Percentiles rank a stretch among this genome's conserved stretches.
phyloP scores from a whole-genome alignment of 2,797 vertebrate species.

The Gymnocypris eckloni region DNA sequence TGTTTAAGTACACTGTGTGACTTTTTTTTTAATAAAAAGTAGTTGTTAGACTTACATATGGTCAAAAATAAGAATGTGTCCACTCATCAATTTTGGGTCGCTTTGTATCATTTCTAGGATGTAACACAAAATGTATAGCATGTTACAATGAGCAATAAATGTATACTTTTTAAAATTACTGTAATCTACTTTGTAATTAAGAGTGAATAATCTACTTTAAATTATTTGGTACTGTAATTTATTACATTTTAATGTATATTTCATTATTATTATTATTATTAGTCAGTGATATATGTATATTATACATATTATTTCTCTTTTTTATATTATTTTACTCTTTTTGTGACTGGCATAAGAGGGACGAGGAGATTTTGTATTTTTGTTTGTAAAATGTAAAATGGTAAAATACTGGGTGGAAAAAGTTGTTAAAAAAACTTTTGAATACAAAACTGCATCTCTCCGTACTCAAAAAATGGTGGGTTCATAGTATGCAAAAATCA shows the following conservation, averaged over 20 bases:
- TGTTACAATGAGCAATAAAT: neutral
- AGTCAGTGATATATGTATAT: neutral
- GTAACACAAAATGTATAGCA: neutral
- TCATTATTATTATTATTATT: neutral
- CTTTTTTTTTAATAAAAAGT: neutral
- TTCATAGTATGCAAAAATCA: neutral
- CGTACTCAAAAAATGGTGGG: neutral
- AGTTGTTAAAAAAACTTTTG: neutral
- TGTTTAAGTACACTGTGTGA: neutral
- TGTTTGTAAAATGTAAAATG: neutral
- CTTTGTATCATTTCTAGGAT: neutral
- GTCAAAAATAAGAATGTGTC: neutral
- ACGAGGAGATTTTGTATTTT: neutral
- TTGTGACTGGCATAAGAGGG: neutral
- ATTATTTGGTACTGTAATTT: neutral
- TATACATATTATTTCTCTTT: neutral
- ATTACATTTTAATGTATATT: neutral
- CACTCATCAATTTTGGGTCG: neutral
- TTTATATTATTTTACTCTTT: neutral
- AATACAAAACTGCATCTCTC: neutral
- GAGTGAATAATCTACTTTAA: neutral
- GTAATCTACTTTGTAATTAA: too few relatives aligned
- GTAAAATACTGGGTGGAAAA: neutral
- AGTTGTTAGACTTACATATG: neutral
- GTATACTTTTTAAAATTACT: neutral